Conservation (phyloP, 2,113 vertebrate genomes). For the Pseudolaguvia tuberculata region DNA sequence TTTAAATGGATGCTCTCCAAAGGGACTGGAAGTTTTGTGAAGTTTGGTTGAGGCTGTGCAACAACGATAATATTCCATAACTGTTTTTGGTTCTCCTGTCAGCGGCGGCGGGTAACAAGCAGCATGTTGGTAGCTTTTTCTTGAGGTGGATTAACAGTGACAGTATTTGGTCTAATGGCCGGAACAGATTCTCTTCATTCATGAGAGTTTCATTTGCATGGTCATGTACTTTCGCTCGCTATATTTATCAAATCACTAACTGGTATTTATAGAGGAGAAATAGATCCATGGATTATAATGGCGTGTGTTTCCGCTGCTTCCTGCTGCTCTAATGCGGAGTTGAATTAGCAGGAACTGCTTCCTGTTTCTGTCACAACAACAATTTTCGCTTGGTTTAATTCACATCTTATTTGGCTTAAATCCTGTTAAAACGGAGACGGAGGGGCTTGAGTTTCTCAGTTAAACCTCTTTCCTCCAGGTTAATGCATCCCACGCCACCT, state of each 20-base stretch:
- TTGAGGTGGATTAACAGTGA: not conserved
- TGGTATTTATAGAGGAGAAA: conserved; percentile 3
- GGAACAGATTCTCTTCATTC: not conserved
- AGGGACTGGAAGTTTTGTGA: not conserved
- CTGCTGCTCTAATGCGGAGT: not conserved
- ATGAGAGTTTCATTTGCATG: not conserved
- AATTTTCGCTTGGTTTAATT: conserved; percentile 4
- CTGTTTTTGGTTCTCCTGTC: not conserved
- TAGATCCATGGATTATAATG: not conserved
- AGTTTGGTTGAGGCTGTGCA: not conserved
- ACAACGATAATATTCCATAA: not conserved
- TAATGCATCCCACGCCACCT: conserved; percentile 15
- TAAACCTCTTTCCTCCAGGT: conserved; percentile 2
- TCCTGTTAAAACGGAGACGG: conserved; percentile 1
- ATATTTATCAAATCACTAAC: conserved; percentile 14
- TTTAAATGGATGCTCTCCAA: not conserved
- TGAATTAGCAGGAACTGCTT: conserved; percentile 11
- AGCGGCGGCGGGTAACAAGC: not conserved
- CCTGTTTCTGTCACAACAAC: conserved; percentile 1
- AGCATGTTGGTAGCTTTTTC: not conserved
- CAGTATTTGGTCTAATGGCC: not conserved
- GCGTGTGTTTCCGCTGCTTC: conserved; percentile 5
- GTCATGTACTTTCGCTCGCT: not conserved
- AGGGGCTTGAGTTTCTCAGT: conserved; percentile 2
- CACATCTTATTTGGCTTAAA: conserved; percentile 7